Evolutionary conservation across 1,140 invertebrate species (phyloP).

Genomic region (Homalodisca vitripennis): DNA sequence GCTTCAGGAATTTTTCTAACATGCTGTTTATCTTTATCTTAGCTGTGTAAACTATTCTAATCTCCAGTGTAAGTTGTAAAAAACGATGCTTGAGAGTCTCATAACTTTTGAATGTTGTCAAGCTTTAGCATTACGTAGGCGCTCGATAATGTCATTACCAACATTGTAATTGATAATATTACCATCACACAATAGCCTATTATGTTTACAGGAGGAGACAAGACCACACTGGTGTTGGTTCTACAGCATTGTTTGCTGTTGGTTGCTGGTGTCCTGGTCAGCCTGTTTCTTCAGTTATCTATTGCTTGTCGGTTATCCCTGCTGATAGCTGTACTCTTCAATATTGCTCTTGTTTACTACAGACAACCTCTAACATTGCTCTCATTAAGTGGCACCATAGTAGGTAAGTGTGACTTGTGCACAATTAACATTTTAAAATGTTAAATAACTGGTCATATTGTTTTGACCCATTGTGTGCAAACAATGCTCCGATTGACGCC

Average conservation of each 20-base stretch:
- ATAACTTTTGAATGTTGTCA: background rate
- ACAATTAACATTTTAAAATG: background rate
- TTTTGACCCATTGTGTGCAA: background rate
- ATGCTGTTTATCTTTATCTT: background rate
- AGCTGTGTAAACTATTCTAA: background rate
- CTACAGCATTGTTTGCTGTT: background rate
- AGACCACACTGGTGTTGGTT: background rate
- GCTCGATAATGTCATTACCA: background rate
- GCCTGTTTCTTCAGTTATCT: background rate
- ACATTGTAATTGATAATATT: background rate
- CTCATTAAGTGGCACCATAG: background rate
- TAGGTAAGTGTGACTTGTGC: background rate
- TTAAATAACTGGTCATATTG: background rate
- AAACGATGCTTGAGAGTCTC: background rate
- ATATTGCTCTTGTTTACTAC: conserved; percentile 1
- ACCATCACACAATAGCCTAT: background rate
- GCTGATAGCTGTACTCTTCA: background rate
- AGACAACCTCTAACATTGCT: background rate
- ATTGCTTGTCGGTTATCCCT: background rate
- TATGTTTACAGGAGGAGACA: background rate
- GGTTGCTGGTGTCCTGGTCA: background rate
- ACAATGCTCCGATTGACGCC: background rate
- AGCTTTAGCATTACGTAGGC: background rate
- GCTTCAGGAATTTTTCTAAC: too few species aligned
- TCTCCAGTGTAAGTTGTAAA: background rate